Evolutionary conservation across 2,113 vertebrate species (phyloP).

Genomic region (Eudyptes chrysolophus): DNA sequence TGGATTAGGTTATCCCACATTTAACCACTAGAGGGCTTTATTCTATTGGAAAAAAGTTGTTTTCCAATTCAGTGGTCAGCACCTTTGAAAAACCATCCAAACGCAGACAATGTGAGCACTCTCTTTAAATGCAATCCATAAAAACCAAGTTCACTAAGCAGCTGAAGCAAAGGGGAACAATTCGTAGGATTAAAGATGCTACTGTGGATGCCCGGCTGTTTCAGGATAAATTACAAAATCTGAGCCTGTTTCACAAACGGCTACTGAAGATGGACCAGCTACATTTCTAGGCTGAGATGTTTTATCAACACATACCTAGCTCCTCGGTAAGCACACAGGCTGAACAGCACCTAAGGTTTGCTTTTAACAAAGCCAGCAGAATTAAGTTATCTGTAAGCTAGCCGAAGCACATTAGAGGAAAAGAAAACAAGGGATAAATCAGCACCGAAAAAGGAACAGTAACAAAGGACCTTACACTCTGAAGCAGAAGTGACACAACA

Average conservation of each 20-base stretch:
- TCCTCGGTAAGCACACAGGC: accelerated
- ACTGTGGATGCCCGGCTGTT: not conserved
- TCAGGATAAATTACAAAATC: not conserved
- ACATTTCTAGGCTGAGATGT: not conserved
- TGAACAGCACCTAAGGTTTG: not conserved
- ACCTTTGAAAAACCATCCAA: not conserved
- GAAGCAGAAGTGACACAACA: not conserved
- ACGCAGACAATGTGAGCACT: accelerated
- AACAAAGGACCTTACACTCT: too few species aligned
- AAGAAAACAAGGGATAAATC: not conserved
- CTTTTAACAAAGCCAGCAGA: not conserved
- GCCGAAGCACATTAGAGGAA: not conserved
- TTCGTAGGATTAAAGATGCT: not conserved
- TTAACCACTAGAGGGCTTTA: constrained; percentile 16
- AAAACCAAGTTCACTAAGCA: not conserved
- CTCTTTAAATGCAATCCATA: not conserved
- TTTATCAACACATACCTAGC: not conserved
- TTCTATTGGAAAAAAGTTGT: accelerated
- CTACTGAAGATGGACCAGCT: not conserved
- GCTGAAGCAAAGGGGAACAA: not conserved
- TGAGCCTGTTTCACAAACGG: not conserved
- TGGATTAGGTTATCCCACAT: not conserved
- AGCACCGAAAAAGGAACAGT: not conserved
- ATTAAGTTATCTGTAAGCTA: not conserved
- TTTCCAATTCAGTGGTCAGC: not conserved